These are phyloP conservation scores for Yponomeuta malinellus DNA, from an alignment of 2,888 invertebrate species.

Conservation along the genomic window DNA sequence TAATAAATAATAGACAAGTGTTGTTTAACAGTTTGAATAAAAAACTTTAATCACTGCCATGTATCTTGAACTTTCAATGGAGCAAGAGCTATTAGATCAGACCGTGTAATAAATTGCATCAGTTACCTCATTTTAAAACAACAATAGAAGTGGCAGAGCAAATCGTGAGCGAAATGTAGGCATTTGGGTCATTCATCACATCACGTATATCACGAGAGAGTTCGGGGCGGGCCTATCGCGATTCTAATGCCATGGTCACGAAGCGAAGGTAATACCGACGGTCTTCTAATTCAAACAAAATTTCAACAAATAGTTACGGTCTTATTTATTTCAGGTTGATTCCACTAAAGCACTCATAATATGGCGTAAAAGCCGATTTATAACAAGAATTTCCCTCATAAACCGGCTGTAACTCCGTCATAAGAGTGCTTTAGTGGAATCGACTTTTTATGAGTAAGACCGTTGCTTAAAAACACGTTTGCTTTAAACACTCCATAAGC, in stretches of 20 bases:
- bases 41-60: background rate
- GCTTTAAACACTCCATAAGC: no score
- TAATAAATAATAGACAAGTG: background rate
- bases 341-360: no score
- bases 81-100: slow-evolving; percentile 1
- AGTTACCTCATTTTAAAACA: background rate
- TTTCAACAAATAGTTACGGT: no score
- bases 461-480: no score
- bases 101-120: slow-evolving; percentile 1
- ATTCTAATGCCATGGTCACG: background rate
- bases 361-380: no score
- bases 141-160: background rate
- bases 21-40: background rate
- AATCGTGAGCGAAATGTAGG: background rate
- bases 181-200: background rate
- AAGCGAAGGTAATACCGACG: background rate
- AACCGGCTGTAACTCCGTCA: no score
- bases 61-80: background rate
- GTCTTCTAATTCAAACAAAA: no score
- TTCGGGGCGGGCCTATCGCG: background rate
- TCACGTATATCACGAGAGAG: background rate
- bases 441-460: no score
- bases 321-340: no score
- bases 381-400: no score
- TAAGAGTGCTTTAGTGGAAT: no score